A percentile compares a stretch with the other conserved stretches of the same genome.
phyloP scores from a whole-genome alignment of 2,888 invertebrate species.

The Anagyrus pseudococci region DNA sequence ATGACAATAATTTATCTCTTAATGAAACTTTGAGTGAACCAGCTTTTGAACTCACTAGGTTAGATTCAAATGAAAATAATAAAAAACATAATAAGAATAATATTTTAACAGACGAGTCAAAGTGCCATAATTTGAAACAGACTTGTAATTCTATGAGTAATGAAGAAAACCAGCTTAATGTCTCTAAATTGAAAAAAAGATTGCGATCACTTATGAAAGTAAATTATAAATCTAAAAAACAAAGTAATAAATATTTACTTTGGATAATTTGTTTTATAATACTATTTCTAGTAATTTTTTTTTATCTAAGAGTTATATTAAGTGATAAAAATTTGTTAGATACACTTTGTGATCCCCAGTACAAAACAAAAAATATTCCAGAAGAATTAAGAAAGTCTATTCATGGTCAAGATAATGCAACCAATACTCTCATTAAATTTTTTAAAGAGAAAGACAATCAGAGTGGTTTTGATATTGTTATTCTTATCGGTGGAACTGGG shows the following conservation, averaged over 20 bases:
- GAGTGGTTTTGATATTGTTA: constrained; percentile 44
- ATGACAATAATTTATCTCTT: not conserved
- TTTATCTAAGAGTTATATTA: constrained; percentile 26
- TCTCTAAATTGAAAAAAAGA: constrained; percentile 39
- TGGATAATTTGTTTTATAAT: constrained; percentile 35
- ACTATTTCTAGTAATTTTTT: constrained; percentile 29
- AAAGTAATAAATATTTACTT: constrained; percentile 8
- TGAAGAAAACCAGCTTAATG: constrained; percentile 1
- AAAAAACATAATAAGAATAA: not conserved
- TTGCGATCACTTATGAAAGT: constrained; percentile 39
- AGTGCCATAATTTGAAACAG: not conserved
- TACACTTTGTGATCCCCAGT: constrained; percentile 39
- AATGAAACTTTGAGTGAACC: not conserved
- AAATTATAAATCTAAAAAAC: constrained; percentile 15
- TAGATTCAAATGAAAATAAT: too few species aligned
- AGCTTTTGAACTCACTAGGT: too few species aligned
- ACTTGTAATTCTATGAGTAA: not conserved
- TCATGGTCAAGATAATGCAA: constrained; percentile 49
- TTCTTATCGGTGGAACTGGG: constrained; percentile 54
- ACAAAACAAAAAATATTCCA: constrained; percentile 44
- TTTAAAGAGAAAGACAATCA: constrained; percentile 32
- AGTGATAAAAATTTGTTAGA: constrained; percentile 33
- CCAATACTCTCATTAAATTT: constrained; percentile 40
- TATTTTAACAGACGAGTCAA: not conserved
- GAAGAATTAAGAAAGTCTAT: constrained; percentile 45